Percentiles rank a stretch among this genome's conserved stretches.
phyloP scores from a whole-genome alignment of 2,797 vertebrate species.

The Protonibea diacanthus region DNA sequence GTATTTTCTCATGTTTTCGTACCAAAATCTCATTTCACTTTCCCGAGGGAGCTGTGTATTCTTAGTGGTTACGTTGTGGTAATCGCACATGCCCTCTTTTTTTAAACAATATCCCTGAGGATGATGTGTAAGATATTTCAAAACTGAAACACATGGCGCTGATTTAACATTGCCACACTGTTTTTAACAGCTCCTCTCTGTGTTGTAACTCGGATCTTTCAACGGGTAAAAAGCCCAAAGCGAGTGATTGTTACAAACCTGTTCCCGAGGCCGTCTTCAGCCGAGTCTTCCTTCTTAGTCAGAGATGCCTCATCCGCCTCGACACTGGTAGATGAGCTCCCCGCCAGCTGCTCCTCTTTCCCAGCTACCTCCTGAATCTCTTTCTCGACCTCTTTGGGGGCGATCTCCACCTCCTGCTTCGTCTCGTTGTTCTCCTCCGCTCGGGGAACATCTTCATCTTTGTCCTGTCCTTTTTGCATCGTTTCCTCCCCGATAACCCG shows the following conservation, averaged over 20 bases:
- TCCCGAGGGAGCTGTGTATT: background rate
- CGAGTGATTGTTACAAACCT: slow-evolving; percentile 67
- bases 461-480: slow-evolving; percentile 5
- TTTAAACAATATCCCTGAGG: background rate
- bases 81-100: background rate
- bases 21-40: background rate
- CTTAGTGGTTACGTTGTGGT: background rate
- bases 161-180: background rate
- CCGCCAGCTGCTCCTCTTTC: slow-evolving; percentile 38
- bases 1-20: background rate
- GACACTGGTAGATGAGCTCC: slow-evolving; percentile 4
- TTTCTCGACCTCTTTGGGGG: slow-evolving; percentile 6
- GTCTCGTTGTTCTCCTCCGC: slow-evolving; percentile 25
- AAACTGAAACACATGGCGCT: background rate
- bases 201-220: background rate
- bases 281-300: slow-evolving; percentile 27
- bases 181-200: background rate
- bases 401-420: background rate
- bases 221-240: background rate
- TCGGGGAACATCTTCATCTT: slow-evolving; percentile 34
- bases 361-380: slow-evolving; percentile 38
- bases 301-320: slow-evolving; percentile 25
- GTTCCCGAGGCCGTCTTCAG: slow-evolving; percentile 33
- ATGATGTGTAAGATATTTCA: background rate
- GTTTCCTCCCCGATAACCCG: slow-evolving; percentile 48